Evolutionary conservation across 1,140 invertebrate genomes (phyloP).

Genomic region (Leptopilina clavipes): DNA sequence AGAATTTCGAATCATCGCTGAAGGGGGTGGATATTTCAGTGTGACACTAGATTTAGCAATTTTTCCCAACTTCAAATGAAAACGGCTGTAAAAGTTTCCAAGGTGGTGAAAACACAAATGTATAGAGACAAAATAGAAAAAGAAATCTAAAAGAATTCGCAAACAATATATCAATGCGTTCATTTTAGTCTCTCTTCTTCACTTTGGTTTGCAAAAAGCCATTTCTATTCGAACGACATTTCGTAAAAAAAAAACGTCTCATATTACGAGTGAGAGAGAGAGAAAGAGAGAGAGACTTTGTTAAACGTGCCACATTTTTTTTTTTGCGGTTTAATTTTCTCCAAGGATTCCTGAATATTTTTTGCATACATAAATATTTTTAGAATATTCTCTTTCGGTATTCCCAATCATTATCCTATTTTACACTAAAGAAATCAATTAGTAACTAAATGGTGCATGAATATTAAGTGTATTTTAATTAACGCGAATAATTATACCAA

Average conservation of each 20-base stretch:
- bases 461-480: neutral
- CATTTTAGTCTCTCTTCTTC: constrained; percentile 3
- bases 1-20: neutral
- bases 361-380: neutral
- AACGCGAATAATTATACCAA: neutral
- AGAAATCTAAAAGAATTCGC: neutral
- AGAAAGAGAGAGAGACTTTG: constrained; percentile 41
- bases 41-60: constrained; percentile 28
- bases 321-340: neutral
- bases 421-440: neutral
- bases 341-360: neutral
- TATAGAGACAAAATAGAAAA: neutral
- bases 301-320: constrained; percentile 50
- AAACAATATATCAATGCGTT: constrained; percentile 21
- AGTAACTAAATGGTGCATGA: constrained; percentile 18
- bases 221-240: constrained; percentile 68
- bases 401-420: neutral
- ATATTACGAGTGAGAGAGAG: constrained; percentile 46
- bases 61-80: constrained; percentile 10
- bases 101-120: neutral
- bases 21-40: neutral
- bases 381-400: neutral
- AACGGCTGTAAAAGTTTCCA: constrained; percentile 23
- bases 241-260: constrained; percentile 65
- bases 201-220: constrained; percentile 52